Evolutionary conservation across 2,888 invertebrate genomes (phyloP).

Genomic region (Orgyia antiqua): DNA sequence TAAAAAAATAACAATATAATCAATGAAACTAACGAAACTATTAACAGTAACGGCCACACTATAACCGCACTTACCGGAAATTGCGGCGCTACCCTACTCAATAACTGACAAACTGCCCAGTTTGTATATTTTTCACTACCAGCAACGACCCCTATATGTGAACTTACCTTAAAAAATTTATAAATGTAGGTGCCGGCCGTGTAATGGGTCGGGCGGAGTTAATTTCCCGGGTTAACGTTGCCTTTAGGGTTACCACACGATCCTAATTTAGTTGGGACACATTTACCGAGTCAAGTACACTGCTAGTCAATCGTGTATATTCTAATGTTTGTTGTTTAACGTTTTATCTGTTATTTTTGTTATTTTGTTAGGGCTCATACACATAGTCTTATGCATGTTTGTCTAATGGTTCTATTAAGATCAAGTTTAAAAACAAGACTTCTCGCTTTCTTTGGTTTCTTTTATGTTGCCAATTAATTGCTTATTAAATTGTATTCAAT

Average conservation of each 20-base stretch:
- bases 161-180: conserved; percentile 25
- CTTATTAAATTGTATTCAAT: no score
- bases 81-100: conserved; percentile 4
- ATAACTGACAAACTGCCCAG: conserved; percentile 8
- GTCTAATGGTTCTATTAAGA: no score
- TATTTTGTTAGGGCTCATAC: no score
- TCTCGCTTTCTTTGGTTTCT: no score
- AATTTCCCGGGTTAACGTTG: conserved; percentile 61
- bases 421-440: no score
- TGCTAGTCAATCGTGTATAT: no score
- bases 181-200: conserved; percentile 22
- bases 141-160: conserved; percentile 14
- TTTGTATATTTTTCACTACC: conserved; percentile 13
- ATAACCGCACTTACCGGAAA: conserved; percentile 4
- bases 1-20: no score
- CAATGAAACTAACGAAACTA: no score
- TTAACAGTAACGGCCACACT: conserved; percentile 2
- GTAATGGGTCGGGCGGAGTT: conserved; percentile 52
- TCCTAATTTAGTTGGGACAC: conserved; percentile 17
- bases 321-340: no score
- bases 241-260: conserved; percentile 43
- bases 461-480: no score
- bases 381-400: no score
- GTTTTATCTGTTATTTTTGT: no score
- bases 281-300: conserved; percentile 4